These are phyloP conservation scores for Drosophila ezoana DNA, from an alignment of 2,888 invertebrate species.

Conservation along the genomic window DNA sequence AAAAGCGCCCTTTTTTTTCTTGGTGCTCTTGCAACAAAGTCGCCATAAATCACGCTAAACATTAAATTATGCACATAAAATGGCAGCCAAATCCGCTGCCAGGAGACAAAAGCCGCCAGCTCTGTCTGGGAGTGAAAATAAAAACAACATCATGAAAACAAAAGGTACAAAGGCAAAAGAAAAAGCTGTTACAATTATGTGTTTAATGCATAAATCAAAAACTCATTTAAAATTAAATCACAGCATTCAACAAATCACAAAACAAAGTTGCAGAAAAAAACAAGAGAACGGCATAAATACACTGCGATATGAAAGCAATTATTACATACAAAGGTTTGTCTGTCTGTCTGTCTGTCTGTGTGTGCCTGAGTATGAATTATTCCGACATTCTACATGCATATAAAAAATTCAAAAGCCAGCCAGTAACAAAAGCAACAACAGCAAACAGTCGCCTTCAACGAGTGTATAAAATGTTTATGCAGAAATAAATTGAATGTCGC, in stretches of 20 bases:
- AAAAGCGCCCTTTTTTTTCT: slow-evolving; percentile 42
- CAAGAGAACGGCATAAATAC: not conserved
- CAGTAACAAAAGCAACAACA: slow-evolving; percentile 35
- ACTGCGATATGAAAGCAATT: slow-evolving; percentile 64
- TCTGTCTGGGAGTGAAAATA: slow-evolving; percentile 10
- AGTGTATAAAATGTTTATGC: slow-evolving; percentile 70
- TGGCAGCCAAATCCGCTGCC: slow-evolving; percentile 54
- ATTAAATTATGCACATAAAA: slow-evolving; percentile 74
- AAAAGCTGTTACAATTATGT: slow-evolving; percentile 71
- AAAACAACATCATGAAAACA: slow-evolving; percentile 7
- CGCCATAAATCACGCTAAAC: slow-evolving; percentile 69
- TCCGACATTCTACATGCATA: slow-evolving; percentile 51
- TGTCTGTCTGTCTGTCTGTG: not conserved
- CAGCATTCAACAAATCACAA: slow-evolving; percentile 71
- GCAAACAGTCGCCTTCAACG: slow-evolving; percentile 47
- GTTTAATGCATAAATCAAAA: slow-evolving; percentile 78
- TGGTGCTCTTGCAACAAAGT: slow-evolving; percentile 5
- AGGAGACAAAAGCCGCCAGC: slow-evolving; percentile 29
- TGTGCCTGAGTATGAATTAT: slow-evolving; percentile 50
- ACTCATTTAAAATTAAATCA: slow-evolving; percentile 80
- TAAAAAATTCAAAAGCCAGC: slow-evolving; percentile 66
- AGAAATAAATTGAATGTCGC: slow-evolving; percentile 73
- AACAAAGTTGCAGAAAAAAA: slow-evolving; percentile 45
- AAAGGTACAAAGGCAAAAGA: slow-evolving; percentile 17
- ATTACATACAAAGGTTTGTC: slow-evolving; percentile 42